Conservation (phyloP, 1,140 invertebrate species). For the Bradysia coprophila region DNA sequence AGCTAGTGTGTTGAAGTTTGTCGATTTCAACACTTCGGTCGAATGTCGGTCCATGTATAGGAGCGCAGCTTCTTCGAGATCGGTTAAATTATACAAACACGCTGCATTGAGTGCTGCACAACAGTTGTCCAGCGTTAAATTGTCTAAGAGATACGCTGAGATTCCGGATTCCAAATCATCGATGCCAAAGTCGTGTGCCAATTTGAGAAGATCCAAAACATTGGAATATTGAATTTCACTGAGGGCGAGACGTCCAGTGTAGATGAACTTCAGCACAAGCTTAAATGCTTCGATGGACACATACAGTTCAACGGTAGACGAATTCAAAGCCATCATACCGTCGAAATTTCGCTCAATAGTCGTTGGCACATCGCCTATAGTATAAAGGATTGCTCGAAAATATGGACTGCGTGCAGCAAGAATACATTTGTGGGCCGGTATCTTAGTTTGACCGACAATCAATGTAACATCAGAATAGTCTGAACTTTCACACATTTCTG, state of each 20-base stretch:
- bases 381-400: conserved; percentile 77
- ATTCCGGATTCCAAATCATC: conserved; percentile 77
- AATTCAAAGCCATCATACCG: conserved; percentile 73
- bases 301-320: conserved; percentile 67
- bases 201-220: conserved; percentile 66
- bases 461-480: conserved; percentile 86
- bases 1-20: too few species aligned
- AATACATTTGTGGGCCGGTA: conserved; percentile 68
- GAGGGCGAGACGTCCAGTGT: conserved; percentile 75
- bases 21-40: too few species aligned
- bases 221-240: conserved; percentile 71
- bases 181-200: conserved; percentile 93
- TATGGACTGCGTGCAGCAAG: conserved; percentile 88
- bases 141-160: conserved; percentile 80
- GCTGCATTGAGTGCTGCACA: conserved; percentile 87
- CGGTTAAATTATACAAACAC: conserved; percentile 38
- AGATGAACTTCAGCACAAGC: conserved; percentile 83
- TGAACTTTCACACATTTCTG: conserved; percentile 61
- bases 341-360: too few species aligned
- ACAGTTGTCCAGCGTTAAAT: conserved; percentile 72
- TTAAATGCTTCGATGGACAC: conserved; percentile 77
- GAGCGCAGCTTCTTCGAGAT: conserved; percentile 45
- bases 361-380: too few species aligned
- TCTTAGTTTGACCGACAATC: conserved; percentile 62
- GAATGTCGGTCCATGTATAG: conserved; percentile 86